Evolutionary conservation across 2,888 invertebrate species (phyloP), one percentile per base, ranked within the genome.

Genomic region (Hypsopygia costalis): DNA sequence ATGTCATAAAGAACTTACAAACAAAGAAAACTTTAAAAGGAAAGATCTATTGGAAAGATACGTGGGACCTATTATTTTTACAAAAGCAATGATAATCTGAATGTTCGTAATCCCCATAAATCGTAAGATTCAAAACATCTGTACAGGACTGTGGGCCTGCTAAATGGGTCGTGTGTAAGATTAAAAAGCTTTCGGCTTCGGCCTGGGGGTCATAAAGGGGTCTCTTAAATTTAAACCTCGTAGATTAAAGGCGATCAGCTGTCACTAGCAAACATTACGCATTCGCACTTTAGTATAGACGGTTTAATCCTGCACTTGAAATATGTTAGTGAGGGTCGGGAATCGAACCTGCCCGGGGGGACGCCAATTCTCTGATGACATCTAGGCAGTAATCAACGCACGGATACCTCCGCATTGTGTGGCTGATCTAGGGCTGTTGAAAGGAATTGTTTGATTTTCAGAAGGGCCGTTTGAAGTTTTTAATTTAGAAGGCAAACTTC

Each of bases 301-400:
- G 69, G 64, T 77, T 73, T 85, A 86, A 86, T 82, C 83, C 83
- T 75, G 79, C 76, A 72, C 83, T 87, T 87, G 82, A 87, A 86
- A 82, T 86, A 83, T 87, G 82, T 77, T 69, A 49, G 55, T 57
- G 75, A 70, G 58, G 34, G 42, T 43, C 35, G 45, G 51, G 58
- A 50, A 44, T 56, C 56, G 60, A 64, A 66, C 62, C 25, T 53
- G 62, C 57, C 60, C 55, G 43, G 40, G 54, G 66, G 70, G 67
- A 65, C 55, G 68, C 67, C 76, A 72, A 77, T 81, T 71, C 76
- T 68, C 62, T 63, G 73, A 74, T 69, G 68, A 69, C 69, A 64
- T 72, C 76, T 62, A 50, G 60, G 49, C 52, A 51, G 58, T 73
- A 78, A 79, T 81, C 81, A 79, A 77, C 73, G 60, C 51, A 48